Evolutionary conservation across 2,113 vertebrate species (phyloP).

Genomic region (Grantiella picta): DNA sequence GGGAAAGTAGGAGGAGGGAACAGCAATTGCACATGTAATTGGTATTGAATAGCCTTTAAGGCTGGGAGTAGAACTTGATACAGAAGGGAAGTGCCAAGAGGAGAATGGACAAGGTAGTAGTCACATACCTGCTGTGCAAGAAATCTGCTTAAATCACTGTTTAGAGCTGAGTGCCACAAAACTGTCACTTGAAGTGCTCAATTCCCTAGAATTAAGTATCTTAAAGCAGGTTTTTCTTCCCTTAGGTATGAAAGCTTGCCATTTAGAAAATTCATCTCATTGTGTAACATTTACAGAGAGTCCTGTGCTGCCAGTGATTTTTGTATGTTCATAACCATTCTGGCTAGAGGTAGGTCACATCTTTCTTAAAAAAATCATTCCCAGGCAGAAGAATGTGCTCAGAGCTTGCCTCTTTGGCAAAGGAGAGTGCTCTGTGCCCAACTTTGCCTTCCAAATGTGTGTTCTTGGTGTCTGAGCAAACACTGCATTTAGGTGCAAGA

Average conservation of each 20-base stretch:
- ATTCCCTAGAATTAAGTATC: neutral
- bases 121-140: neutral
- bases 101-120: neutral
- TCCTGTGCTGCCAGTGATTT: neutral
- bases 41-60: neutral
- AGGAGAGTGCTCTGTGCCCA: neutral
- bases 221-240: conserved; percentile 5
- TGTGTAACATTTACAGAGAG: neutral
- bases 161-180: neutral
- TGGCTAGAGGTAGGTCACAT: neutral
- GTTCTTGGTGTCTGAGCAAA: neutral
- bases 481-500: neutral
- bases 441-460: neutral
- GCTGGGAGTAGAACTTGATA: neutral
- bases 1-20: neutral
- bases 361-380: neutral
- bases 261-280: neutral
- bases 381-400: neutral
- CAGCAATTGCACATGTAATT: neutral
- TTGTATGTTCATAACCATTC: neutral
- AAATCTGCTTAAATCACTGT: neutral
- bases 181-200: neutral
- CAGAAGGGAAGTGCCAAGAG: neutral
- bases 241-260: neutral
- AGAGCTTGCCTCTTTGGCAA: neutral